These are phyloP conservation scores for Parasteatoda tepidariorum DNA, from an alignment of 1,140 invertebrate genomes.

Conservation along the genomic window DNA sequence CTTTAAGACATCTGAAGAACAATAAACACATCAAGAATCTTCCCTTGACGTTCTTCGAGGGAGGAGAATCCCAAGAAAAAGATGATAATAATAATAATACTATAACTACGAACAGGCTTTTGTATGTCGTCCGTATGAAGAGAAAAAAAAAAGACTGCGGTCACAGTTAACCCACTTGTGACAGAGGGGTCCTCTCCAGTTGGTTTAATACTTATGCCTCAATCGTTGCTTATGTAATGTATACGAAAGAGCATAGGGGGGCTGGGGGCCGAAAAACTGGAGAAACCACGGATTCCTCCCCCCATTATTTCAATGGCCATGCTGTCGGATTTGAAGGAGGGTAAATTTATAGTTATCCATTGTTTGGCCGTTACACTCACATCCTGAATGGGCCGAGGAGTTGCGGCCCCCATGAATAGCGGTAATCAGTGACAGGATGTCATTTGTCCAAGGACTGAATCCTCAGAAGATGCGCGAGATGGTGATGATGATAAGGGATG, in stretches of 20 bases:
- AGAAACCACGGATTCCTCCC: no score
- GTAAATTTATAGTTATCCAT: conserved; percentile 57
- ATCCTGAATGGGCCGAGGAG: conserved; percentile 2
- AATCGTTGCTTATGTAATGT: conserved; percentile 51
- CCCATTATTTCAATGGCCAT: conserved; percentile 47
- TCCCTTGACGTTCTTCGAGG: neutral
- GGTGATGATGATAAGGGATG: conserved; percentile 56
- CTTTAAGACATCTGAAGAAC: conserved; percentile 15
- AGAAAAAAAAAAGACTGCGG: neutral
- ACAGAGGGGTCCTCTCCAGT: neutral
- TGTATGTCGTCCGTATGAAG: neutral
- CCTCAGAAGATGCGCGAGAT: conserved; percentile 24
- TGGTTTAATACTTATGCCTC: conserved; percentile 45
- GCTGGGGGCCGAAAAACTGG: conserved; percentile 4
- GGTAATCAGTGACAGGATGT: conserved; percentile 59
- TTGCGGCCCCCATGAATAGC: conserved; percentile 26
- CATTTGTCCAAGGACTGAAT: conserved; percentile 51
- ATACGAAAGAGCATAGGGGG: no score
- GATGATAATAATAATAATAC: conserved; percentile 1
- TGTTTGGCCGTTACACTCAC: conserved; percentile 54
- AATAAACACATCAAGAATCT: conserved; percentile 50
- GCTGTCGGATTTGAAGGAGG: conserved; percentile 50
- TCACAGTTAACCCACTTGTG: neutral
- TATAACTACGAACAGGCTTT: neutral
- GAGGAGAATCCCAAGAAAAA: neutral